Conservation (phyloP, 2,113 vertebrate species). For the Zapornia atra region DNA sequence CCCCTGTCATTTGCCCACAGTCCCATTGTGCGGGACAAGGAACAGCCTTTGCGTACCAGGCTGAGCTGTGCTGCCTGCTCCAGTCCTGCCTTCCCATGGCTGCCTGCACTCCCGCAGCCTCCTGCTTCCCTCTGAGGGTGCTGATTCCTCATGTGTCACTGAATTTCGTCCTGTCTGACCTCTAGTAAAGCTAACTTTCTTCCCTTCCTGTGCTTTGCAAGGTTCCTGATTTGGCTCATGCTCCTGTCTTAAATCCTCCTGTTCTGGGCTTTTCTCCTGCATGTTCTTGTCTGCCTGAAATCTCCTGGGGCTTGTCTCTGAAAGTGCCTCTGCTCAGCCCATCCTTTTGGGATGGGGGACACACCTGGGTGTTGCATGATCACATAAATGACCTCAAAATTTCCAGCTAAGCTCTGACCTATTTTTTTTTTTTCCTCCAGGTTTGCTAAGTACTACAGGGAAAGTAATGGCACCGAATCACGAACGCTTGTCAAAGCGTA, state of each 20-base stretch:
- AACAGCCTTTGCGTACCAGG: not conserved
- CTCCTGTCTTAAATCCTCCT: not conserved
- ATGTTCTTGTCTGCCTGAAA: not conserved
- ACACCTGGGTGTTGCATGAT: not conserved
- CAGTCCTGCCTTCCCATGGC: conserved; percentile 52
- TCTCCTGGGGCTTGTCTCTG: not conserved
- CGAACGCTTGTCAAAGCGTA: conserved; percentile 87
- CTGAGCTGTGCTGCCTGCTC: not conserved
- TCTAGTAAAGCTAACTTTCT: not conserved
- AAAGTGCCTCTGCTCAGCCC: not conserved
- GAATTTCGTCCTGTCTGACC: not conserved
- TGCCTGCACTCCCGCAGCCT: not conserved
- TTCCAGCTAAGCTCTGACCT: not conserved
- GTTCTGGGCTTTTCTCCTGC: not conserved
- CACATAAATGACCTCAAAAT: not conserved
- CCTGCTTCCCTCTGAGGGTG: not conserved
- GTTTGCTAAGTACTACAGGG: conserved; percentile 86
- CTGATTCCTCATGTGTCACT: not conserved
- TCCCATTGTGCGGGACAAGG: not conserved
- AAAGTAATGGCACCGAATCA: conserved; percentile 61
- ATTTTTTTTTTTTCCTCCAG: conserved; percentile 64
- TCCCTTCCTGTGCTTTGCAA: not conserved
- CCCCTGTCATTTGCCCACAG: not conserved
- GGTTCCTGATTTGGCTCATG: not conserved
- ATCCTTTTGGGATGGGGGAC: not conserved